These are phyloP conservation scores for Taenioides sp. DNA, from an alignment of 2,797 vertebrate species.

Conservation along the genomic window DNA sequence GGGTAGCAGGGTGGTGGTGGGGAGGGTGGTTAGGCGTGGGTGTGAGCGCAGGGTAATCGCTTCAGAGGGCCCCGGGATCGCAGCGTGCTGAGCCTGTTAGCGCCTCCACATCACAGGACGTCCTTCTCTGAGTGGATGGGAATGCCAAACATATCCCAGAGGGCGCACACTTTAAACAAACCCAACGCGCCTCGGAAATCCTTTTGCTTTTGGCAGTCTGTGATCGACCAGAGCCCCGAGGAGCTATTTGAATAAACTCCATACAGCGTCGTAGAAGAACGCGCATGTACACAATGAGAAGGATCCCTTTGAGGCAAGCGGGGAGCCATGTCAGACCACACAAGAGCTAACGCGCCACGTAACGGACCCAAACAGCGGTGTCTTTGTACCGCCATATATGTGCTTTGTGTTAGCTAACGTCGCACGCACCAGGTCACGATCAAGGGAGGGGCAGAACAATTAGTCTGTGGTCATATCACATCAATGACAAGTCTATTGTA, in stretches of 20 bases:
- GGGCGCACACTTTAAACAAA: constrained; percentile 72
- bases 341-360: constrained; percentile 22
- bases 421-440: background rate
- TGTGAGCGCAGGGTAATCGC: constrained; percentile 80
- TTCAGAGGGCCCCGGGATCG: constrained; percentile 70
- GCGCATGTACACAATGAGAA: constrained; percentile 12
- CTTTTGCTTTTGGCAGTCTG: constrained; percentile 72
- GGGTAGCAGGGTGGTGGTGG: constrained; percentile 71
- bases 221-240: constrained; percentile 65
- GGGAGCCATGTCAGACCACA: constrained; percentile 54
- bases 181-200: constrained; percentile 75
- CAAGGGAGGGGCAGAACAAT: background rate
- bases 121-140: constrained; percentile 74
- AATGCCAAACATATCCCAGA: constrained; percentile 76
- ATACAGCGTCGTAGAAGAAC: constrained; percentile 16
- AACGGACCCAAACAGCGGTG: constrained; percentile 31
- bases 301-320: constrained; percentile 41
- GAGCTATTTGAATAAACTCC: constrained; percentile 66
- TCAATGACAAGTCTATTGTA: background rate
- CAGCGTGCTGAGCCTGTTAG: constrained; percentile 67
- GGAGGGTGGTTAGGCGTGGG: constrained; percentile 68
- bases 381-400: background rate
- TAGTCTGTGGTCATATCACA: background rate
- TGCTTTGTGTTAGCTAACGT: background rate
- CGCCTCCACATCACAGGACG: constrained; percentile 76